These are phyloP conservation scores for Physella acuta DNA, from an alignment of 1,140 invertebrate species.

Conservation along the genomic window DNA sequence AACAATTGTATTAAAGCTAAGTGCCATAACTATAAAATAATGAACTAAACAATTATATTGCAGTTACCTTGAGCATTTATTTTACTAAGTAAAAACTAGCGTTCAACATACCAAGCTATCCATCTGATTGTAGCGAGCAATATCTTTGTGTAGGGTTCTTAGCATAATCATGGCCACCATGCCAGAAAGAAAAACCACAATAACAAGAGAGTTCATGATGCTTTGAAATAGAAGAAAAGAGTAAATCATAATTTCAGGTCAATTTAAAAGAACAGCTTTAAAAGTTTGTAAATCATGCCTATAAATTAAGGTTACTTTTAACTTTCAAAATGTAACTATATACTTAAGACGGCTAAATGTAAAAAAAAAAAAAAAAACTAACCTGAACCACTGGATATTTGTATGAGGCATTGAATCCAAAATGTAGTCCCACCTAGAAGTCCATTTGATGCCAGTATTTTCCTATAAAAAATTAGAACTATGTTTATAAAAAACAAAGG, in stretches of 20 bases:
- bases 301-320: too few relatives aligned
- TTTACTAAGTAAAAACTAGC: too few relatives aligned
- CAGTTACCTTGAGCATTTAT: too few relatives aligned
- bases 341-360: too few relatives aligned
- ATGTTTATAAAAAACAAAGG: background rate
- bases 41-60: too few relatives aligned
- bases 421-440: conserved; percentile 98
- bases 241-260: too few relatives aligned
- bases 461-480: conserved; percentile 54
- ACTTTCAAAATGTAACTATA: too few relatives aligned
- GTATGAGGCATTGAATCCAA: conserved; percentile 96
- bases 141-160: conserved; percentile 96
- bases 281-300: too few relatives aligned
- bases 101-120: conserved; percentile 65
- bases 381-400: conserved; percentile 99
- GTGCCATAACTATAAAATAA: too few relatives aligned
- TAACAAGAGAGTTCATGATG: conserved; percentile 67
- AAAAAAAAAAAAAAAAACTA: too few relatives aligned
- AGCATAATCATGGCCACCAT: conserved; percentile 99
- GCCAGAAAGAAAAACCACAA: conserved; percentile 77
- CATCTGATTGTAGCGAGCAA: conserved; percentile 94
- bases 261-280: too few relatives aligned
- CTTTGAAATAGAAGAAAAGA: conserved; percentile 30
- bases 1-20: too few relatives aligned
- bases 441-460: conserved; percentile 92